A percentile compares a stretch with the other conserved stretches of the same genome.
Conservation (phyloP, 2,113 vertebrate genomes). For the Pseudorasbora parva region DNA sequence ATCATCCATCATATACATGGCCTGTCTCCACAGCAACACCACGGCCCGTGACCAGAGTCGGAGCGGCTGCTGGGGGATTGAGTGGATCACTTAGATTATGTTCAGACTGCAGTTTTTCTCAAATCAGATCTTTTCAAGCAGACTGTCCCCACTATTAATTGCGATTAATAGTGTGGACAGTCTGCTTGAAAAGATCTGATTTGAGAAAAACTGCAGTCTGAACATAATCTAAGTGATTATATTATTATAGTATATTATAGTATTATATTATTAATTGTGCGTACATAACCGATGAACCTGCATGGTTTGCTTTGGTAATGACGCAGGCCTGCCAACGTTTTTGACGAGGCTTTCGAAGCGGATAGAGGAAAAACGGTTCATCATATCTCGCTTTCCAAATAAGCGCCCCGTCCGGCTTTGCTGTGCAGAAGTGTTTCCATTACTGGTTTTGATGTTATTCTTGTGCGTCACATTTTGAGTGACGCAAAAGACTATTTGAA, state of each 20-base stretch:
- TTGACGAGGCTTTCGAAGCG: too few relatives aligned
- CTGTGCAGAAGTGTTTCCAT: neutral
- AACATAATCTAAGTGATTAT: conserved; percentile 9
- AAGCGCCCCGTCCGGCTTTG: too few relatives aligned
- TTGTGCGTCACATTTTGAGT: neutral
- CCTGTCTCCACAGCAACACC: conserved; percentile 47
- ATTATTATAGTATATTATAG: too few relatives aligned
- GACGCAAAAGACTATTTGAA: neutral
- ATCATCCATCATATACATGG: conserved; percentile 59
- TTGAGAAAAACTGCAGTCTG: neutral
- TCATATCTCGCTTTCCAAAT: too few relatives aligned
- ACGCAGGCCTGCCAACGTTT: neutral
- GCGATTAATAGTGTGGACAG: neutral
- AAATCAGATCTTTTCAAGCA: too few relatives aligned
- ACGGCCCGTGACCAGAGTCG: conserved; percentile 35
- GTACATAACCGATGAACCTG: neutral
- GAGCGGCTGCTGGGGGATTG: conserved; percentile 4
- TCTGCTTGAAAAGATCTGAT: too few relatives aligned
- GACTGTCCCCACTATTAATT: neutral
- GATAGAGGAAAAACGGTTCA: too few relatives aligned
- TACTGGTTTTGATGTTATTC: neutral
- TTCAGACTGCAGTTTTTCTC: conserved; percentile 5
- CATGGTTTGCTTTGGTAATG: neutral
- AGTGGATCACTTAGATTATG: neutral
- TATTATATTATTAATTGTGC: too few relatives aligned